Conservation (phyloP, 2,797 vertebrate genomes). For the Toxotes lorentzi region DNA sequence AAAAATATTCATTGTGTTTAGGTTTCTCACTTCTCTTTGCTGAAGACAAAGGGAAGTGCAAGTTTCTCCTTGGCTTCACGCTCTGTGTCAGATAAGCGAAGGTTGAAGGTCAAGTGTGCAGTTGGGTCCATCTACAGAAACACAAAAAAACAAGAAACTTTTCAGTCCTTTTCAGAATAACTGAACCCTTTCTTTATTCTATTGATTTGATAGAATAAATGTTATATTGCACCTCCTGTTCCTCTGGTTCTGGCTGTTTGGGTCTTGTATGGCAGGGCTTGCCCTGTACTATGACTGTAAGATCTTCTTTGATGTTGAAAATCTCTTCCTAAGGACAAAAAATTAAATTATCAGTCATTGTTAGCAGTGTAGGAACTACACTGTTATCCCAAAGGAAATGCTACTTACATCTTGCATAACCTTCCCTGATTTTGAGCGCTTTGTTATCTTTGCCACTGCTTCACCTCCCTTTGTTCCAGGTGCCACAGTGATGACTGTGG, state of each 20-base stretch:
- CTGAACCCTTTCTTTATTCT: neutral
- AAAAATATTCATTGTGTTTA: neutral
- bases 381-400: neutral
- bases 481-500: constrained; percentile 79
- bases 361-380: neutral
- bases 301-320: constrained; percentile 80
- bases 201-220: neutral
- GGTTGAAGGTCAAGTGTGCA: constrained; percentile 89
- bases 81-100: constrained; percentile 87
- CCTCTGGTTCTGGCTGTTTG: constrained; percentile 62
- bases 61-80: constrained; percentile 87
- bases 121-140: constrained; percentile 83
- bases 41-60: constrained; percentile 90
- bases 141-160: constrained; percentile 1
- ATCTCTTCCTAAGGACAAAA: constrained; percentile 78
- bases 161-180: constrained; percentile 4
- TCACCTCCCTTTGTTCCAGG: constrained; percentile 63
- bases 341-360: neutral
- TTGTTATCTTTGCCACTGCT: constrained; percentile 79
- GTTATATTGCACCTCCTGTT: constrained; percentile 73
- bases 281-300: constrained; percentile 71
- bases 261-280: constrained; percentile 62
- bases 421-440: constrained; percentile 84
- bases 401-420: constrained; percentile 80
- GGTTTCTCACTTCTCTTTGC: constrained; percentile 86